These are phyloP conservation scores for Brachyptera putata DNA, from an alignment of 2,888 invertebrate genomes.

Conservation along the genomic window DNA sequence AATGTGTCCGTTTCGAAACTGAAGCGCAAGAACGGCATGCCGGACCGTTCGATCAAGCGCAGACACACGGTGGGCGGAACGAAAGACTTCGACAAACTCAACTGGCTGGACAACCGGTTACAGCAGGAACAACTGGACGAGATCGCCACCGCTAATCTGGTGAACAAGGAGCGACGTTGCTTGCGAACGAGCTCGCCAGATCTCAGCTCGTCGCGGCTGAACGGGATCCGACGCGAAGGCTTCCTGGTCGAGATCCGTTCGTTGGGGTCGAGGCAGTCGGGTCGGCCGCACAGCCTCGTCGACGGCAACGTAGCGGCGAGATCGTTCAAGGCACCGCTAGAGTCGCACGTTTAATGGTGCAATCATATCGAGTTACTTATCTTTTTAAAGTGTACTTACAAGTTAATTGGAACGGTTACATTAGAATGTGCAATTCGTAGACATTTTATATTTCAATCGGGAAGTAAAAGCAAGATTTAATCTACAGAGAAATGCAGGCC, in stretches of 20 bases:
- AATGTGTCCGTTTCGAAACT: constrained; percentile 35
- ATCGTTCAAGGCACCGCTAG: too few relatives aligned
- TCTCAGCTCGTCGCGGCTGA: constrained; percentile 46
- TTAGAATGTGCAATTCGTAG: too few relatives aligned
- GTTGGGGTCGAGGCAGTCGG: constrained; percentile 42
- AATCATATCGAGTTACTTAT: too few relatives aligned
- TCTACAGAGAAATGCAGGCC: too few relatives aligned
- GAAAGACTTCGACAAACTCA: constrained; percentile 73
- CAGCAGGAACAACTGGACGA: constrained; percentile 38
- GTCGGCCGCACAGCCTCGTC: background rate
- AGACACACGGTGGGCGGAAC: constrained; percentile 91
- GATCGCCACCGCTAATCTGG: constrained; percentile 25
- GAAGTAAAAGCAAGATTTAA: too few relatives aligned
- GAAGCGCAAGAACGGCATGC: constrained; percentile 72
- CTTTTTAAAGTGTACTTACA: too few relatives aligned
- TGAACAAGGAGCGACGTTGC: constrained; percentile 49
- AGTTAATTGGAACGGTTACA: too few relatives aligned
- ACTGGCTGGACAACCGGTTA: constrained; percentile 53
- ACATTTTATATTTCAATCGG: too few relatives aligned
- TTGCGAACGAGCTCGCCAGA: constrained; percentile 60
- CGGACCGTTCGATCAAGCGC: constrained; percentile 78
- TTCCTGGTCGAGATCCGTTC: constrained; percentile 52
- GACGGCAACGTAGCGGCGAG: background rate
- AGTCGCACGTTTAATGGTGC: constrained; percentile 3
- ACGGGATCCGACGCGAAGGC: constrained; percentile 43